Percentiles rank a stretch among this genome's conserved stretches.
phyloP scores from a whole-genome alignment of 2,113 vertebrate species.

The Myrmophylax atrothorax region DNA sequence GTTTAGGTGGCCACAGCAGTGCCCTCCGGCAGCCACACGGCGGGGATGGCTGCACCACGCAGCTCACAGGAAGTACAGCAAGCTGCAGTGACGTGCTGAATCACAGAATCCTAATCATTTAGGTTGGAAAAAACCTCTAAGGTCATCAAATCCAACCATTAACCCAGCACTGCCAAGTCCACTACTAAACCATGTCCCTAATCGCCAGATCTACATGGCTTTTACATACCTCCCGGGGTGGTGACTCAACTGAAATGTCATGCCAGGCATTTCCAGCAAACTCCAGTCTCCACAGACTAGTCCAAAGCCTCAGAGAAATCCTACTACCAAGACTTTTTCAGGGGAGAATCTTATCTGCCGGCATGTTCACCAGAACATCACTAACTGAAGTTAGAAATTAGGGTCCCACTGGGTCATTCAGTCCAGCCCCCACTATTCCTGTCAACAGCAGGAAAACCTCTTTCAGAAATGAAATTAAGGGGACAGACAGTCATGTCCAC shows the following conservation, averaged over 20 bases:
- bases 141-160: not conserved
- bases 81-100: not conserved
- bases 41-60: not conserved
- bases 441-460: not conserved
- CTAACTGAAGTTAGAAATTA: not conserved
- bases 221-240: not conserved
- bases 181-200: not conserved
- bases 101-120: not conserved
- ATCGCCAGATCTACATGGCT: not conserved
- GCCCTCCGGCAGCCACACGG: fast-evolving
- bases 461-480: not conserved
- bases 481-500: not conserved
- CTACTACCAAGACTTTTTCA: not conserved
- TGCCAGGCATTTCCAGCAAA: not conserved
- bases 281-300: not conserved
- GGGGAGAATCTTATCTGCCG: not conserved
- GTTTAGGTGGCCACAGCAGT: not conserved
- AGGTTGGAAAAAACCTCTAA: not conserved
- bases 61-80: not conserved
- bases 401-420: not conserved
- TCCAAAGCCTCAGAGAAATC: not conserved
- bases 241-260: not conserved
- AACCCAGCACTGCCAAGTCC: not conserved
- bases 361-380: not conserved
- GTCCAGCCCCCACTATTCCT: not conserved